These are phyloP conservation scores for Suricata suricatta DNA, from an alignment of 2,113 vertebrate species.

Conservation along the genomic window DNA sequence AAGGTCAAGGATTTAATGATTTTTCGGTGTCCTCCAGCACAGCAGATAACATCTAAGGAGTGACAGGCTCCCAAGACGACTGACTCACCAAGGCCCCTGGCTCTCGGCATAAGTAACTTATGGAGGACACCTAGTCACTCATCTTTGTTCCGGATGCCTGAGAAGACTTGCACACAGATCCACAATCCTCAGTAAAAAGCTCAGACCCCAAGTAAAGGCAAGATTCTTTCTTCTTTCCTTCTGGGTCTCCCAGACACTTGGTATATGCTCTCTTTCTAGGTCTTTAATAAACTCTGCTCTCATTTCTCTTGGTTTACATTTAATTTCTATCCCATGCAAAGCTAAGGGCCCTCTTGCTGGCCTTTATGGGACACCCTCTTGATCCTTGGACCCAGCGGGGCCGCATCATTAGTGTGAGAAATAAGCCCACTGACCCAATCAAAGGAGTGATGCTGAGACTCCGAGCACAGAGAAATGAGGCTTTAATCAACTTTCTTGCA, in stretches of 20 bases:
- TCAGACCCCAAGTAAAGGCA: not conserved
- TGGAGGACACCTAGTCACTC: not conserved
- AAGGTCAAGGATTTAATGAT: not conserved
- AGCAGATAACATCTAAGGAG: not conserved
- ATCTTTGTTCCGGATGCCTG: not conserved
- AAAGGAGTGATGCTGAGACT: no score
- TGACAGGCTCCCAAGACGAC: not conserved
- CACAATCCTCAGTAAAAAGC: not conserved
- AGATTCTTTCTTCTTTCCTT: not conserved
- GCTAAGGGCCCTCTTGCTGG: not conserved
- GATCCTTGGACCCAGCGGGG: not conserved
- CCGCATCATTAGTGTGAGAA: not conserved
- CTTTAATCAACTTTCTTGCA: no score
- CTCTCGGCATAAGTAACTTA: not conserved
- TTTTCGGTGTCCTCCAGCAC: not conserved
- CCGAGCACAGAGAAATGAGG: no score
- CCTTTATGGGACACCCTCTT: not conserved
- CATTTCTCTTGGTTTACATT: not conserved
- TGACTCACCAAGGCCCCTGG: not conserved
- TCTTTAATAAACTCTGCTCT: no score
- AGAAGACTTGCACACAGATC: not conserved
- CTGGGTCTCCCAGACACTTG: no score
- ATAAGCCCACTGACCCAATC: no score
- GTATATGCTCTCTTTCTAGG: no score
- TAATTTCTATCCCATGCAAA: not conserved